Evolutionary conservation across 2,888 invertebrate genomes (phyloP), one percentile per base, ranked within the genome.

Genomic region (Synergus japonicus): DNA sequence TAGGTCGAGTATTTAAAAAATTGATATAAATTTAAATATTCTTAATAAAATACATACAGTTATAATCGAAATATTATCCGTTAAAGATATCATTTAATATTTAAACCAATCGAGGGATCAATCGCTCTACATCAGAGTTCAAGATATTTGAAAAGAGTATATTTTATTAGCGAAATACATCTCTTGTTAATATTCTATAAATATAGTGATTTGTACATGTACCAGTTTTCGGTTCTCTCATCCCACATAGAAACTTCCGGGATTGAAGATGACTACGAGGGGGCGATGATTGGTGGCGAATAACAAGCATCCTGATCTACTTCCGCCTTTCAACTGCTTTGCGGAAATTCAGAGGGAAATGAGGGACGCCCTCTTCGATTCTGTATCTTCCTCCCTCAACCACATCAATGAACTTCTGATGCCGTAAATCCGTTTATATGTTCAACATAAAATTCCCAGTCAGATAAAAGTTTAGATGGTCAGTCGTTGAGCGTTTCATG

Each of bases 291-390:
- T 82, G 84, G 82, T 81, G 69, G 80, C 82, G 85, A 85, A 85
- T 86, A 86, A 86, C 86, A 81, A 85, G 85, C 86, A 83, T 82
- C 83, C 83, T 82, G 83, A 85, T 84, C 83, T 79, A 80, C 81
- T 85, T 85, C 86, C 85, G 82, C 63, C 76, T 77, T 79, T 81
- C 79, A 77, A 78, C 76, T 76, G 82, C 79, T 78, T 64, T 58
- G 77, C 82, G 85, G 83, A 85, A 86, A 86, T 86, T 85, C 82
- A 82, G 81, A 78, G 73, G 83, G 82, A 86, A 86, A 85, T 85
- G 82, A 87, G 82, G 83, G 82, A 66, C 76, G 63, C 65, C 49
- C 58, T 65, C 64, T 60, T 22, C 67, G 49, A 18, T 76, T 76
- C 63, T 18, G 44, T 44, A 46, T 46, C 46, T 67, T 46, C 22